These are phyloP conservation scores for Diplodus sargus DNA, from an alignment of 2,797 vertebrate genomes.

Conservation along the genomic window DNA sequence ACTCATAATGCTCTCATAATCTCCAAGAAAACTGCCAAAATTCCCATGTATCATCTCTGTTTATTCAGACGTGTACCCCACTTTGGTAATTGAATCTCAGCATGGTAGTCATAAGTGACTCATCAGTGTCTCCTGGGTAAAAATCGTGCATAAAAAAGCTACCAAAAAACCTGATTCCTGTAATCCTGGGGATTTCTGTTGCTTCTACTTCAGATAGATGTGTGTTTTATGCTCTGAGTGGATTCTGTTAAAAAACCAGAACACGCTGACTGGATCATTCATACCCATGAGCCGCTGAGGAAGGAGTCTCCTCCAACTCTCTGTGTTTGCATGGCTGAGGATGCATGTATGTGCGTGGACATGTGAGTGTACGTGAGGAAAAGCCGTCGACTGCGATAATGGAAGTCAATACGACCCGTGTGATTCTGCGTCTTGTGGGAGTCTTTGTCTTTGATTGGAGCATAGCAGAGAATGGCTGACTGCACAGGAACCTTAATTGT, in stretches of 20 bases:
- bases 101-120: slow-evolving; percentile 38
- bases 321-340: slow-evolving; percentile 12
- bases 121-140: slow-evolving; percentile 23
- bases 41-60: slow-evolving; percentile 18
- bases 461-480: slow-evolving; percentile 64
- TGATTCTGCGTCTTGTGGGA: slow-evolving; percentile 54
- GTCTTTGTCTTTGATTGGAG: slow-evolving; percentile 76
- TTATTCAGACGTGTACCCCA: slow-evolving; percentile 17
- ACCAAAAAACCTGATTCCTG: neutral
- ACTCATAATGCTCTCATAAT: slow-evolving; percentile 16
- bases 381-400: slow-evolving; percentile 65
- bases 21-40: slow-evolving; percentile 18
- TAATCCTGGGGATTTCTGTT: slow-evolving; percentile 14
- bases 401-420: slow-evolving; percentile 62
- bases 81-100: slow-evolving; percentile 49
- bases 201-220: neutral
- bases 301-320: neutral
- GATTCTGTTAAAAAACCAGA: neutral
- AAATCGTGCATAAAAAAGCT: slow-evolving; percentile 10
- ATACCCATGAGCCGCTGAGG: neutral
- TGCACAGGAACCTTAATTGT: slow-evolving; percentile 78
- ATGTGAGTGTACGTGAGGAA: neutral
- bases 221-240: slow-evolving; percentile 1
- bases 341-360: slow-evolving; percentile 3
- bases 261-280: neutral